These are phyloP conservation scores for Leptopilina boulardi DNA, from an alignment of 1,140 invertebrate genomes.

Conservation along the genomic window DNA sequence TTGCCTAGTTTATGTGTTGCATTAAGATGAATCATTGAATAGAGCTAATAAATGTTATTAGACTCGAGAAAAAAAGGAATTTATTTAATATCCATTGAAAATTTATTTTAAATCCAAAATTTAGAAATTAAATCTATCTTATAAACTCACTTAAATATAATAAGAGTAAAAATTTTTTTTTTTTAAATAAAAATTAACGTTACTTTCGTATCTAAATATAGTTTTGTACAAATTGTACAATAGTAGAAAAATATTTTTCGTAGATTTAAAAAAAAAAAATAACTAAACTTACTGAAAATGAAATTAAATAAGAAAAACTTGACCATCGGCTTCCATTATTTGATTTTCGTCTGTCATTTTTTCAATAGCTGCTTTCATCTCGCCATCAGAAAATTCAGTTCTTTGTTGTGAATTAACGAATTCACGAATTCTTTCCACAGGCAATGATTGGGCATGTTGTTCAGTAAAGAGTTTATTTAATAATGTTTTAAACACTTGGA, in stretches of 20 bases:
- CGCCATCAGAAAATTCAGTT: constrained; percentile 81
- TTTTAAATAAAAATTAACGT: too few relatives aligned
- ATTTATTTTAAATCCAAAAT: too few relatives aligned
- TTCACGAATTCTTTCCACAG: constrained; percentile 78
- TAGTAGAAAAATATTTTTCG: too few relatives aligned
- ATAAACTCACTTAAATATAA: too few relatives aligned
- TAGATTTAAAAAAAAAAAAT: constrained; percentile 8
- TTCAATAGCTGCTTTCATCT: constrained; percentile 87
- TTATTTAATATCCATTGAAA: too few relatives aligned
- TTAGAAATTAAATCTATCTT: too few relatives aligned
- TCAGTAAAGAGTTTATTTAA: constrained; percentile 83
- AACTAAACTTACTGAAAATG: constrained; percentile 24
- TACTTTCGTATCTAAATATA: too few relatives aligned
- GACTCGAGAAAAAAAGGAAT: constrained; percentile 49
- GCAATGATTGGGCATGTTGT: constrained; percentile 82
- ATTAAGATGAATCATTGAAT: constrained; percentile 47
- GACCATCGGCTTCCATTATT: constrained; percentile 92
- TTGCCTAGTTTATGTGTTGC: constrained; percentile 69
- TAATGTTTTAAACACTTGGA: constrained; percentile 80
- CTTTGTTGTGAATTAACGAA: constrained; percentile 80
- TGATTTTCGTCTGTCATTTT: constrained; percentile 93
- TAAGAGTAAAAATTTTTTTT: too few relatives aligned
- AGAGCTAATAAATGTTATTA: constrained; percentile 68
- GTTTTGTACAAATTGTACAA: too few relatives aligned
- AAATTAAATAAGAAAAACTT: constrained; percentile 89